Base-by-base conservation (phyloP, 1,140 invertebrate species). In the Sinonovacula constricta region DNA sequence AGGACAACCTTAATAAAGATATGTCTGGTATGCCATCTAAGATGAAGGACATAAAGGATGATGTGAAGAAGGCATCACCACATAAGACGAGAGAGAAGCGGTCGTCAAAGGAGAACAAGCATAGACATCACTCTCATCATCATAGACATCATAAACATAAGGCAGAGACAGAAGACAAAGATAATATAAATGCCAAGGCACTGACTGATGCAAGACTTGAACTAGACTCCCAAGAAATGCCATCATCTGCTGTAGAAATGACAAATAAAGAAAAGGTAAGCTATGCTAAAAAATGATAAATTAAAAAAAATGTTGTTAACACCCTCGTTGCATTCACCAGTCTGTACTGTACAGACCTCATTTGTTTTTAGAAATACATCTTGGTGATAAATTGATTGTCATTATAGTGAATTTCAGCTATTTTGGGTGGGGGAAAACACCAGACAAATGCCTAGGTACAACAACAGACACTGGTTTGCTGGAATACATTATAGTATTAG, bases 241-340 rank as follows among this genome's bases (percentile, higher is more conserved):
- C 88, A n/a, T 81, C 84, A 31, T 89, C 97, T 59, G 97, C 97
- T 3, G 97, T 97, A 22, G 97, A 98, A 92, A 95, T 98, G 93
- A 88, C 87, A 24, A 96, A 97, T 71, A 98, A 98, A 93, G 96
- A 97, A 92, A 98, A 97, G 94, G 97, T 98, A 92, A n/a, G n/a
- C n/a, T n/a, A n/a, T n/a, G n/a, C n/a, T n/a, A n/a, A n/a, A n/a
- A n/a, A n/a, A n/a, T n/a, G n/a, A n/a, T n/a, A n/a, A n/a, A n/a
- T n/a, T n/a, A n/a, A n/a, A n/a, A n/a, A n/a, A n/a, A n/a, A n/a
- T n/a, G n/a, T n/a, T n/a, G n/a, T n/a, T n/a, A n/a, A n/a, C n/a
- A n/a, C n/a, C n/a, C n/a, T n/a, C n/a, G n/a, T n/a, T n/a, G n/a
- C n/a, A n/a, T n/a, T n/a, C n/a, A n/a, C n/a, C n/a, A n/a, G n/a